Evolutionary conservation across 37 sponge, comb jelly and placozoan species (phyloP).

Genomic region (Cladorhizidae sp.): DNA sequence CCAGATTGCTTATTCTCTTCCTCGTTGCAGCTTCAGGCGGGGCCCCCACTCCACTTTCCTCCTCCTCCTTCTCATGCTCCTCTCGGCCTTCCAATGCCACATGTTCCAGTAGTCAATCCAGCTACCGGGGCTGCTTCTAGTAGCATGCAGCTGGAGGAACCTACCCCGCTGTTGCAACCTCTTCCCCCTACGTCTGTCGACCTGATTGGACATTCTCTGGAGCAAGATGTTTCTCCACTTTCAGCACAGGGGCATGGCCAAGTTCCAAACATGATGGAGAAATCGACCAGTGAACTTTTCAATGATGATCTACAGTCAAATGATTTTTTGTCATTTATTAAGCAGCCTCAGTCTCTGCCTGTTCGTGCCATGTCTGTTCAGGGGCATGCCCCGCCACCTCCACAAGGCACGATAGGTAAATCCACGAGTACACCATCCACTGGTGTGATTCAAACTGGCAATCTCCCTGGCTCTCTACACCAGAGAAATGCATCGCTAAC

Average conservation of each 20-base stretch:
- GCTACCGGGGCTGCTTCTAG: too few species aligned
- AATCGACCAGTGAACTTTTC: too few species aligned
- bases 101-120: too few species aligned
- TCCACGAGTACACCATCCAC: constrained; percentile 6
- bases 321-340: not conserved
- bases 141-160: too few species aligned
- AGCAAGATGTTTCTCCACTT: too few species aligned
- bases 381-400: not conserved
- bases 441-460: not conserved
- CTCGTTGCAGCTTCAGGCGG: not conserved
- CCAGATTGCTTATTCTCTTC: not conserved
- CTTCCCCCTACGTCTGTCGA: too few species aligned
- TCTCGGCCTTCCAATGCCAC: too few species aligned
- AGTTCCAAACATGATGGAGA: too few species aligned
- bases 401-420: not conserved
- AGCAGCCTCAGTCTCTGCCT: not conserved
- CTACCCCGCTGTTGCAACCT: too few species aligned
- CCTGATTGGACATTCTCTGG: too few species aligned
- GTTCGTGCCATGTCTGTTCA: not conserved
- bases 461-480: not conserved
- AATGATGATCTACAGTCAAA: not conserved
- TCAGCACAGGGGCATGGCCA: too few species aligned
- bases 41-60: not conserved
- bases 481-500: not conserved
- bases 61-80: not conserved